Evolutionary conservation across 2,888 invertebrate genomes (phyloP).

Genomic region (Steinernema carpocapsae): DNA sequence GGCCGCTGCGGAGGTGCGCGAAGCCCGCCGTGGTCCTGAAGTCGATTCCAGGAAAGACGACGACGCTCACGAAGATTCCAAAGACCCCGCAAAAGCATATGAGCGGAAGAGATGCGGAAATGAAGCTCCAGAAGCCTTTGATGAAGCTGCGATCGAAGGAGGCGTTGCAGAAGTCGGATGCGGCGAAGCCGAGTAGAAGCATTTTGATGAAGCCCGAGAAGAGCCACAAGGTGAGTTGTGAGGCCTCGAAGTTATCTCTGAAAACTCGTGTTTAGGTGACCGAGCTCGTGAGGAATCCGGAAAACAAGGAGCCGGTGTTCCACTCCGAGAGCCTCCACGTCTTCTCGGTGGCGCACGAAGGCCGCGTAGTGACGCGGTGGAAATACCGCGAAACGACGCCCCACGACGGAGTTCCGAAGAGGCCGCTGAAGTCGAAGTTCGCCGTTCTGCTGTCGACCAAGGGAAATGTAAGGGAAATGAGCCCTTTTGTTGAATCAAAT

Average conservation of each 20-base stretch:
- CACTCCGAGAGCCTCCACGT: not conserved
- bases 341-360: not conserved
- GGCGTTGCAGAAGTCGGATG: too few species aligned
- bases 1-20: not conserved
- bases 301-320: not conserved
- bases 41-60: too few species aligned
- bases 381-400: slow-evolving; percentile 1
- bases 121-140: too few species aligned
- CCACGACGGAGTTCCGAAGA: not conserved
- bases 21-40: not conserved
- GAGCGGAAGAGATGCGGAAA: too few species aligned
- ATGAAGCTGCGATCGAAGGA: too few species aligned
- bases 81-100: too few species aligned
- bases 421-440: not conserved
- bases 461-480: too few species aligned
- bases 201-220: too few species aligned
- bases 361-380: not conserved
- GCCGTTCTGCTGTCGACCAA: not conserved
- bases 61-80: too few species aligned
- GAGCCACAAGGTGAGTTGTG: not conserved
- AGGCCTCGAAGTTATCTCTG: too few species aligned
- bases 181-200: too few species aligned
- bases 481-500: too few species aligned
- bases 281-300: not conserved
- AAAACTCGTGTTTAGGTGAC: not conserved